Conservation (phyloP, 2,888 invertebrate species). For the Drosophila yooni region DNA sequence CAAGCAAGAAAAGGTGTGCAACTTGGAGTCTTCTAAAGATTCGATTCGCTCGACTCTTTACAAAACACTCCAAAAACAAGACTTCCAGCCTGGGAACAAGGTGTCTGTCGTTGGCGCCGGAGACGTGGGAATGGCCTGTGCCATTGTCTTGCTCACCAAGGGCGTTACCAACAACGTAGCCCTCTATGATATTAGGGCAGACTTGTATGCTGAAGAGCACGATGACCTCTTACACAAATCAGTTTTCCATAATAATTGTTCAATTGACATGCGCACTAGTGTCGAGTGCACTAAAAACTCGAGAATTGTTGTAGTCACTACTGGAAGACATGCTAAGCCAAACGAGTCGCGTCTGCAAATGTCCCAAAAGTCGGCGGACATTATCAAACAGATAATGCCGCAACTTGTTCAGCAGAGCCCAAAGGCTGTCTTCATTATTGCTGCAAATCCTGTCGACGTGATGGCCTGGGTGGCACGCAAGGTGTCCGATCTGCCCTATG, state of each 20-base stretch:
- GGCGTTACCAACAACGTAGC: conserved; percentile 91
- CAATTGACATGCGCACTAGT: conserved; percentile 88
- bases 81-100: conserved; percentile 86
- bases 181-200: conserved; percentile 90
- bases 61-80: conserved; percentile 17
- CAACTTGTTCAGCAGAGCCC: conserved; percentile 88
- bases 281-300: conserved; percentile 90
- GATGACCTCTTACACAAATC: conserved; percentile 88
- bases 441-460: conserved; percentile 95
- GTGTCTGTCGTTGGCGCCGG: conserved; percentile 94
- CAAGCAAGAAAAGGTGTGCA: neutral
- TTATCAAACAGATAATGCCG: conserved; percentile 92
- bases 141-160: conserved; percentile 91
- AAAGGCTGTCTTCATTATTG: conserved; percentile 90
- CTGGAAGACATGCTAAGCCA: conserved; percentile 92
- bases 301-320: conserved; percentile 92
- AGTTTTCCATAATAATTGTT: conserved; percentile 90
- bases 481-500: conserved; percentile 92
- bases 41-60: conserved; percentile 20
- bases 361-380: conserved; percentile 93
- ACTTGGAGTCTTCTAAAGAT: neutral
- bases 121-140: conserved; percentile 94
- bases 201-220: conserved; percentile 87
- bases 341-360: conserved; percentile 92
- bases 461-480: conserved; percentile 95